These are phyloP conservation scores for Anastrepha ludens DNA, from an alignment of 1,140 invertebrate genomes.

Conservation along the genomic window DNA sequence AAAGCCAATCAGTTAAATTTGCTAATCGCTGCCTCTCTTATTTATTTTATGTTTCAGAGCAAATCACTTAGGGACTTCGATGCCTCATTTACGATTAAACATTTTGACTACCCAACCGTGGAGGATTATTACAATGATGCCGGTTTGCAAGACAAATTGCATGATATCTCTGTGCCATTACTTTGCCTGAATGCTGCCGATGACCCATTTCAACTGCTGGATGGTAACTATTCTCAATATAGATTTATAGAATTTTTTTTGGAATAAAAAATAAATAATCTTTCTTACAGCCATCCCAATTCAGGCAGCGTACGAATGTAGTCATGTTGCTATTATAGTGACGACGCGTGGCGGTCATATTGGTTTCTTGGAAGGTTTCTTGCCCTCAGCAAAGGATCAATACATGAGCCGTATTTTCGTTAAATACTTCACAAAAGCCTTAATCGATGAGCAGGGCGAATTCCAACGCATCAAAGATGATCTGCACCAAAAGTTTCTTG, in stretches of 20 bases:
- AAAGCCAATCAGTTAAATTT: too few species aligned
- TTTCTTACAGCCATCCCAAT: conserved; percentile 79
- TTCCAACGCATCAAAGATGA: conserved; percentile 65
- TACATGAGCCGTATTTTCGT: conserved; percentile 82
- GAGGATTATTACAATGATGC: conserved; percentile 89
- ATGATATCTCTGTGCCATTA: conserved; percentile 82
- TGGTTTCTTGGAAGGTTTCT: conserved; percentile 87
- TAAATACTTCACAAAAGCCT: conserved; percentile 78
- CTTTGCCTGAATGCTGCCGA: conserved; percentile 88
- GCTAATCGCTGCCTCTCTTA: neutral
- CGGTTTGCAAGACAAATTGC: conserved; percentile 83
- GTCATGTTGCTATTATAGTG: conserved; percentile 84
- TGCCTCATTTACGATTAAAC: conserved; percentile 83
- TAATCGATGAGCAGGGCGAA: conserved; percentile 69
- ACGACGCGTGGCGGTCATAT: conserved; percentile 89
- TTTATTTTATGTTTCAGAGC: conserved; percentile 75
- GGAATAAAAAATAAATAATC: neutral
- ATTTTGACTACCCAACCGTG: conserved; percentile 87
- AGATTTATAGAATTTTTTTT: neutral
- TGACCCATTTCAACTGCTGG: conserved; percentile 88
- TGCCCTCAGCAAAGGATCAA: conserved; percentile 77
- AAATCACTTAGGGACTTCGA: conserved; percentile 89
- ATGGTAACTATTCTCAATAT: conserved; percentile 75
- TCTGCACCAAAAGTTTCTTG: conserved; percentile 58
- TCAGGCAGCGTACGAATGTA: conserved; percentile 78